These are phyloP conservation scores for Sphenodon punctatus DNA, from an alignment of 2,797 vertebrate species.

Conservation along the genomic window DNA sequence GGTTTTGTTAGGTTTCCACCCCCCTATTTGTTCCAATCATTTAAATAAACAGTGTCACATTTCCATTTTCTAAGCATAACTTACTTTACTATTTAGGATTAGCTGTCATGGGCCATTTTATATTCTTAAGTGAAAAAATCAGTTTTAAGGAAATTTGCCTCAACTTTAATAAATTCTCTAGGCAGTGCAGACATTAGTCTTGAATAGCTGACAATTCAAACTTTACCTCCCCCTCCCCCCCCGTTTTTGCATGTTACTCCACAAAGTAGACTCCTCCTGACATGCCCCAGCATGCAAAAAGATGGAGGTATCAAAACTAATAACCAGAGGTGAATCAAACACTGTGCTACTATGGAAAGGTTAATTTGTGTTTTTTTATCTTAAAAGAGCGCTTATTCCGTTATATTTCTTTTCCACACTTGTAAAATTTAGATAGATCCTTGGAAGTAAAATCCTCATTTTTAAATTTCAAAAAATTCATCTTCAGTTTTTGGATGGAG, in stretches of 20 bases:
- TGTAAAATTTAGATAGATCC: constrained; percentile 60
- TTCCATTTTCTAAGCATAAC: not conserved
- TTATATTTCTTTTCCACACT: constrained; percentile 32
- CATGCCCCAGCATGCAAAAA: not conserved
- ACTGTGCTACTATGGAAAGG: constrained; percentile 52
- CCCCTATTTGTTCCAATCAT: fast-evolving
- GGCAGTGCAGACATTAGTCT: not conserved
- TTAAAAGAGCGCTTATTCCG: constrained; percentile 67
- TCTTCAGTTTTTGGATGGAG: not conserved
- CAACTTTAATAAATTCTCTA: not conserved
- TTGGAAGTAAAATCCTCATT: not conserved
- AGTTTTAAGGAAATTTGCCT: not conserved
- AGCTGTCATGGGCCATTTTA: not conserved
- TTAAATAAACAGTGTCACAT: not conserved
- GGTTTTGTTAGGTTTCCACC: not conserved
- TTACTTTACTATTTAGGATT: not conserved
- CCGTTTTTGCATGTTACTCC: constrained; percentile 58
- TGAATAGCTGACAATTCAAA: no score
- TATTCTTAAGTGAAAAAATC: not conserved
- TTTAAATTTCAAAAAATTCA: not conserved
- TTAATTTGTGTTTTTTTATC: constrained; percentile 67
- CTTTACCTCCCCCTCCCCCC: no score
- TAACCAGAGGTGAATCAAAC: not conserved
- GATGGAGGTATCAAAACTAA: not conserved
- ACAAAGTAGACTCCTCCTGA: constrained; percentile 3